These are phyloP conservation scores for Herpetotheres cachinnans DNA, from an alignment of 2,113 vertebrate genomes.

Conservation along the genomic window DNA sequence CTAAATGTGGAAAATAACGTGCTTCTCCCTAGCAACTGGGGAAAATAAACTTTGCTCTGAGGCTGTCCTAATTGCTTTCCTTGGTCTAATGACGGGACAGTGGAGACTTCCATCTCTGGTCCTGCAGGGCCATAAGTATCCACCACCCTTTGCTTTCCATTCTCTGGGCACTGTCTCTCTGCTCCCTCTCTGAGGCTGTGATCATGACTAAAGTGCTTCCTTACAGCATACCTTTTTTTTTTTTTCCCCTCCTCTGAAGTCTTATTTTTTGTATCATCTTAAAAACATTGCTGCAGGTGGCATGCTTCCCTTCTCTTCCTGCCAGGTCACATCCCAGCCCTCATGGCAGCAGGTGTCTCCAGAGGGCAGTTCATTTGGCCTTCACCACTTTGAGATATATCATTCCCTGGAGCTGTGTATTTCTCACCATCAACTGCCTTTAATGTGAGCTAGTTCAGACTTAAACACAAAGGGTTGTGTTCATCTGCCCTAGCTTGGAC, in stretches of 20 bases:
- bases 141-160: not conserved
- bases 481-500: not conserved
- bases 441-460: accelerated
- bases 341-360: not conserved
- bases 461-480: not conserved
- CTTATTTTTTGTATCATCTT: not conserved
- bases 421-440: not conserved
- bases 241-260: not conserved
- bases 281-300: not conserved
- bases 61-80: not conserved
- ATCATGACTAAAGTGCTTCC: not conserved
- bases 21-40: not conserved
- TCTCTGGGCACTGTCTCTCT: not conserved
- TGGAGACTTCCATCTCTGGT: not conserved
- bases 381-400: not conserved
- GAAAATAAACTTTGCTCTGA: not conserved
- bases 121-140: not conserved
- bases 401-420: not conserved
- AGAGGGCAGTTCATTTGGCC: not conserved
- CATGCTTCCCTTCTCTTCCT: not conserved
- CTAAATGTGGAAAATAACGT: not conserved
- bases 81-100: not conserved
- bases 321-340: not conserved
- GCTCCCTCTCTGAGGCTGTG: not conserved
- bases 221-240: not conserved